Conservation (phyloP, 1,140 invertebrate genomes). For the Tetramorium parvispinum region DNA sequence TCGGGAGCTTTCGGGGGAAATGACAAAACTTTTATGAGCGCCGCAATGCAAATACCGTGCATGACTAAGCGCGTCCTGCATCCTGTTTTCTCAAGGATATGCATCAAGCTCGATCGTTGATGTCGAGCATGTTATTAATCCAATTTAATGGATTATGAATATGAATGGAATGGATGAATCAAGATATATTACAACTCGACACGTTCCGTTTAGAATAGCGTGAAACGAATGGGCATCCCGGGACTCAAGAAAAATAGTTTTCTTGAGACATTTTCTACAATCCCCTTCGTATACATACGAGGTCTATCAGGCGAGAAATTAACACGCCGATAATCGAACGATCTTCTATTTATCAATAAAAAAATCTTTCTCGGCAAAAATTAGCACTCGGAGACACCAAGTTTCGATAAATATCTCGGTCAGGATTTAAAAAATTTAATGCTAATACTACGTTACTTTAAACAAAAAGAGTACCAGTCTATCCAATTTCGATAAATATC, state of each 20-base stretch:
- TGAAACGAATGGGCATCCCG: not conserved
- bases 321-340: conserved; percentile 12
- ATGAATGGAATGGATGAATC: not conserved
- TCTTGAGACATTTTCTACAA: conserved; percentile 2
- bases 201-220: not conserved
- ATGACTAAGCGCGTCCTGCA: not conserved
- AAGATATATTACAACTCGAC: not conserved
- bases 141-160: not conserved
- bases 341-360: conserved; percentile 11
- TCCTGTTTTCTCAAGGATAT: conserved; percentile 6
- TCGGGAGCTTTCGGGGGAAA: not conserved
- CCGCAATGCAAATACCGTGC: conserved; percentile 15
- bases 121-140: not conserved
- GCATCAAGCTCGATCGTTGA: not conserved
- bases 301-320: conserved; percentile 19
- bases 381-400: not conserved
- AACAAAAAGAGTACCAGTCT: too few relatives aligned
- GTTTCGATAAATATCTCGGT: not conserved
- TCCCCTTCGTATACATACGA: not conserved
- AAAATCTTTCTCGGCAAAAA: conserved; percentile 5
- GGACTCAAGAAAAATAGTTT: not conserved
- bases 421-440: not conserved
- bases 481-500: not conserved
- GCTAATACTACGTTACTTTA: too few relatives aligned
- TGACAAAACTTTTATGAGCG: conserved; percentile 38